phyloP scores from a whole-genome alignment of 2,888 invertebrate species.

The Agriopis marginaria region DNA sequence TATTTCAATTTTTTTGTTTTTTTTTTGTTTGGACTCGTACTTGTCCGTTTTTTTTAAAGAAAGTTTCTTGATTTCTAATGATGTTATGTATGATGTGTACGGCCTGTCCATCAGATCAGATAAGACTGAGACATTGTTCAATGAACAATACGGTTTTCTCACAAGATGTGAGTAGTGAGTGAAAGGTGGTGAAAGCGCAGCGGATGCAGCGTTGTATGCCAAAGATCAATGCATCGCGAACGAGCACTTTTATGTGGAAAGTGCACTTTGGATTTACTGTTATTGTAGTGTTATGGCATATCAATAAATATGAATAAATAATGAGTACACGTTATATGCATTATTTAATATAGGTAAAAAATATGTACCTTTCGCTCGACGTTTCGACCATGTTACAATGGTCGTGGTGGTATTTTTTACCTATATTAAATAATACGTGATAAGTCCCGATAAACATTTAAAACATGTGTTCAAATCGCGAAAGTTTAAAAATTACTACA shows the following conservation, averaged over 20 bases:
- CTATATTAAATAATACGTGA: too few relatives aligned
- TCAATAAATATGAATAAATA: constrained; percentile 4
- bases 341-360: too few relatives aligned
- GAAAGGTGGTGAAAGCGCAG: constrained; percentile 42
- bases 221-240: constrained; percentile 24
- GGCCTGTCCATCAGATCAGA: constrained; percentile 2
- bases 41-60: too few relatives aligned
- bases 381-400: too few relatives aligned
- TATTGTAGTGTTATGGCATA: constrained; percentile 17
- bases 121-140: constrained; percentile 14
- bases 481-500: too few relatives aligned
- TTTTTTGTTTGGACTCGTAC: too few relatives aligned
- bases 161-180: constrained; percentile 25
- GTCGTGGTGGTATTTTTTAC: too few relatives aligned
- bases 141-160: constrained; percentile 31
- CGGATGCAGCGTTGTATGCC: constrained; percentile 17
- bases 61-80: too few relatives aligned
- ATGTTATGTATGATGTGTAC: neutral
- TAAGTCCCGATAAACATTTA: too few relatives aligned
- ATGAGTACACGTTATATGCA: neutral
- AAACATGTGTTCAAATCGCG: too few relatives aligned
- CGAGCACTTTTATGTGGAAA: constrained; percentile 18
- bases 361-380: too few relatives aligned
- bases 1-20: too few relatives aligned
- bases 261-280: constrained; percentile 14